Conservation (phyloP, 2,113 vertebrate genomes). For the Taurulus bubalis region DNA sequence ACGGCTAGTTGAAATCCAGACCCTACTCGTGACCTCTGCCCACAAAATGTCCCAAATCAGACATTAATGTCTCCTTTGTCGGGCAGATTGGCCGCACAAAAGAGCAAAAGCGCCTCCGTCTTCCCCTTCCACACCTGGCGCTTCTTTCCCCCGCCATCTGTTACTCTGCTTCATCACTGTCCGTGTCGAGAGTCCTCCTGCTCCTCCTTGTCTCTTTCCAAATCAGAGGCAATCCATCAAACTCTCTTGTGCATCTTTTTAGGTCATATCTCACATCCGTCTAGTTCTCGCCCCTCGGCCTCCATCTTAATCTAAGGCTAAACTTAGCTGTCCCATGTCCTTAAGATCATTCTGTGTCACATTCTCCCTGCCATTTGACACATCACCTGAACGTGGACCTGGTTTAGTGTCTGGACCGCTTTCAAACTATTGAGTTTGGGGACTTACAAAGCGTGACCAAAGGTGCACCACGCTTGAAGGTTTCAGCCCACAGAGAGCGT, state of each 20-base stretch:
- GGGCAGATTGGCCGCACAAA: background rate
- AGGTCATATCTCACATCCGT: constrained; percentile 28
- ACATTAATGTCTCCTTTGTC: background rate
- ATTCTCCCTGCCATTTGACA: background rate
- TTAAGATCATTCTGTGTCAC: constrained; percentile 15
- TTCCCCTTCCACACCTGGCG: constrained; percentile 47
- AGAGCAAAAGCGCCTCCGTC: constrained; percentile 8
- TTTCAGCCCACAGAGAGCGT: background rate
- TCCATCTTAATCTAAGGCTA: constrained; percentile 22
- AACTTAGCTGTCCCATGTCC: constrained; percentile 12
- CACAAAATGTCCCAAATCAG: background rate
- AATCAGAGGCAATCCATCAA: constrained; percentile 53
- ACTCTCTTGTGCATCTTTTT: constrained; percentile 37
- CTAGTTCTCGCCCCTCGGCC: constrained; percentile 8
- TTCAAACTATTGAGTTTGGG: constrained; percentile 1
- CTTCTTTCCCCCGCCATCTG: constrained; percentile 45
- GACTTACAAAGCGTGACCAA: background rate
- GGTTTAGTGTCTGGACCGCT: background rate
- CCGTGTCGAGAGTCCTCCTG: constrained; percentile 33
- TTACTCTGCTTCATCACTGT: constrained; percentile 42
- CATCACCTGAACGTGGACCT: background rate
- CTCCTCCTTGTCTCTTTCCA: constrained; percentile 36
- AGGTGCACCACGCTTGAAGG: constrained; percentile 1
- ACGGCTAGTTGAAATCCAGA: background rate
- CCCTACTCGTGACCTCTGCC: background rate